Evolutionary conservation across 2,113 vertebrate species (phyloP).

Genomic region (Meles meles): DNA sequence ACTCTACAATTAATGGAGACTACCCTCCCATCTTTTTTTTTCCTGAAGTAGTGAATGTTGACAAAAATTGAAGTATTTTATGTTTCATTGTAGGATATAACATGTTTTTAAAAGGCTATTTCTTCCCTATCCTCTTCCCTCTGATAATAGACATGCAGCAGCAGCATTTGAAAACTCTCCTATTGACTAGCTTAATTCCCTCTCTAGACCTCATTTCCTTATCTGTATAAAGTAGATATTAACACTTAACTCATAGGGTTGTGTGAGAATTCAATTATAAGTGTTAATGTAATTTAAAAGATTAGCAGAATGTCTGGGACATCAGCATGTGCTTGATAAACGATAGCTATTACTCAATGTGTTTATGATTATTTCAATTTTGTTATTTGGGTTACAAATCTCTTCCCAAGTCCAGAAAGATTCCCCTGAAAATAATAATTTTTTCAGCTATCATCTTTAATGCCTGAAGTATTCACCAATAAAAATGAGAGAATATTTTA

Average conservation of each 20-base stretch:
- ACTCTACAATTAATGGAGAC: not conserved
- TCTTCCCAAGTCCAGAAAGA: not conserved
- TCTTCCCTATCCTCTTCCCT: not conserved
- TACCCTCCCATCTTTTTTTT: not conserved
- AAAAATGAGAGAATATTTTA: not conserved
- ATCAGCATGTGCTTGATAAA: not conserved
- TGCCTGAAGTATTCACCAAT: not conserved
- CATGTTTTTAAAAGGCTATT: not conserved
- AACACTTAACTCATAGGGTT: not conserved
- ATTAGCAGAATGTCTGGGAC: not conserved
- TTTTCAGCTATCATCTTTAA: not conserved
- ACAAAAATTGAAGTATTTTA: not conserved
- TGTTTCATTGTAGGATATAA: not conserved
- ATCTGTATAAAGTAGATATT: not conserved
- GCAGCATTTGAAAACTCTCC: not conserved
- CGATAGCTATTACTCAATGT: not conserved
- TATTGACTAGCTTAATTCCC: not conserved
- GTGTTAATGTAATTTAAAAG: constrained; percentile 11
- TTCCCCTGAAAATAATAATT: not conserved
- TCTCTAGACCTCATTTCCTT: not conserved
- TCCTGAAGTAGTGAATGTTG: not conserved
- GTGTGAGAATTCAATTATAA: constrained; percentile 26
- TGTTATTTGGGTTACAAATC: not conserved
- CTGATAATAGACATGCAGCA: not conserved
- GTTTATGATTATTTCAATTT: not conserved